Base-by-base conservation (phyloP, 2,797 vertebrate genomes). In the Fringilla coelebs region DNA sequence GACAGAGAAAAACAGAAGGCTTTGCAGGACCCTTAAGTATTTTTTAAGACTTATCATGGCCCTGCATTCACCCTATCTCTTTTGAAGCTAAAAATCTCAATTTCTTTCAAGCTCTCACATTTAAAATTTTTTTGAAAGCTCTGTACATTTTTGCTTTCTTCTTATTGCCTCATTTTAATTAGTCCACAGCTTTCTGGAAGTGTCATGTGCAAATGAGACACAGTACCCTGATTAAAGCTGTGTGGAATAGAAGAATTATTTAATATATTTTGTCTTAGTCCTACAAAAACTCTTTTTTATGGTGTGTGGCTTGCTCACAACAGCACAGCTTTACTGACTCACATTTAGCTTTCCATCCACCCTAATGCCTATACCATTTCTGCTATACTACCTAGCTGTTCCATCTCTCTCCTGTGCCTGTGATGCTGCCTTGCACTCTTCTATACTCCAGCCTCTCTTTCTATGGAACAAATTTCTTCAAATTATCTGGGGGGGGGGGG, bases 141-240 rank as follows among this genome's bases (percentile, higher is more conserved):
- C 25, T 55, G 26, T 89, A 66, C 6, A 32, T 66, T 93, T 72
- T 73, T 65, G 5, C 49, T 58, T 9, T 46, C 68, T 25, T 84
- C n/a, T 75, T 72, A 40, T 45, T 79, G n/a, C 28, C 25, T 78
- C 20, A 28, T 20, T 73, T 31, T 57, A 75, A 68, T 46, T 76
- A 94, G n/a, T 62, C 60, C 54, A 40, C 43, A 76, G 38, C 4
- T 83, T 89, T 77, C 65, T 91, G 28, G 26, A 91, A 63, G 20
- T 61, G 48, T 26, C 29, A 60, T 40, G 29, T 60, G 55, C 48
- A 71, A 88, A 80, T 12, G 8, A 79, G 45, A 48, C 46, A 68
- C 13, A 60, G 48, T 67, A 85, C 24, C 11, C 13, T 1, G 3
- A 36, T 79, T 73, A 85, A 89, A 34, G 20, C 36, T 68, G 38